Evolutionary conservation across 37 sponge, comb jelly and placozoan species (phyloP).

Genomic region (Geodia barretti): DNA sequence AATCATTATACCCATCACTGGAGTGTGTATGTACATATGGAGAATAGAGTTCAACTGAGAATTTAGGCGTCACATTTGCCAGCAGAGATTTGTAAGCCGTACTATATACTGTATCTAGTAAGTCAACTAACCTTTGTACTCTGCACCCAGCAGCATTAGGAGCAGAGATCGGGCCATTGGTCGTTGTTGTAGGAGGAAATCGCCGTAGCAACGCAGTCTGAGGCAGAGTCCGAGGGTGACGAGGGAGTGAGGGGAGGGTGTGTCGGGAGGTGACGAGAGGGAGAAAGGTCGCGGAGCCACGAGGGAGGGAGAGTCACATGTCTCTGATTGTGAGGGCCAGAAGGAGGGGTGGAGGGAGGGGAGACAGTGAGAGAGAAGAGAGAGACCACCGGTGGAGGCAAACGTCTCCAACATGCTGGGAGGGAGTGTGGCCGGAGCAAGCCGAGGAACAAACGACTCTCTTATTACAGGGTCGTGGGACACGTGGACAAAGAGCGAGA

Average conservation of each 20-base stretch:
- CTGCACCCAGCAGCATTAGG: constrained; percentile 63
- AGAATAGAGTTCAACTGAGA: no score
- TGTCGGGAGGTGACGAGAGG: constrained; percentile 19
- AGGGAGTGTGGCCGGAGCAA: neutral
- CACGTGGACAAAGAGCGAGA: neutral
- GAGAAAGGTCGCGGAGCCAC: no score
- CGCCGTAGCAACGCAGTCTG: constrained; percentile 34
- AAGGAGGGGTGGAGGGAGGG: constrained; percentile 51
- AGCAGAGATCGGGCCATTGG: constrained; percentile 36
- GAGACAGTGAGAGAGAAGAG: constrained; percentile 42
- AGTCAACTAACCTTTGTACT: constrained; percentile 27
- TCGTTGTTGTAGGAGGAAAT: constrained; percentile 17
- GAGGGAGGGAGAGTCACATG: neutral
- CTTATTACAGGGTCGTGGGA: neutral
- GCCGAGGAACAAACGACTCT: neutral
- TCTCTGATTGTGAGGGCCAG: constrained; percentile 36
- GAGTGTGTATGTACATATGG: no score
- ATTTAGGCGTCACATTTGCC: no score
- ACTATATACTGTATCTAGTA: no score
- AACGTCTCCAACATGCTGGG: constrained; percentile 49
- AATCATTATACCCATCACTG: no score
- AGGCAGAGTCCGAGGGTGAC: constrained; percentile 67
- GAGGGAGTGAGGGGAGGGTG: constrained; percentile 58
- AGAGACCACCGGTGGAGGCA: constrained; percentile 23
- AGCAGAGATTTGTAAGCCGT: no score